Base-by-base conservation (phyloP, 2,888 invertebrate genomes). In the Melolontha melolontha region DNA sequence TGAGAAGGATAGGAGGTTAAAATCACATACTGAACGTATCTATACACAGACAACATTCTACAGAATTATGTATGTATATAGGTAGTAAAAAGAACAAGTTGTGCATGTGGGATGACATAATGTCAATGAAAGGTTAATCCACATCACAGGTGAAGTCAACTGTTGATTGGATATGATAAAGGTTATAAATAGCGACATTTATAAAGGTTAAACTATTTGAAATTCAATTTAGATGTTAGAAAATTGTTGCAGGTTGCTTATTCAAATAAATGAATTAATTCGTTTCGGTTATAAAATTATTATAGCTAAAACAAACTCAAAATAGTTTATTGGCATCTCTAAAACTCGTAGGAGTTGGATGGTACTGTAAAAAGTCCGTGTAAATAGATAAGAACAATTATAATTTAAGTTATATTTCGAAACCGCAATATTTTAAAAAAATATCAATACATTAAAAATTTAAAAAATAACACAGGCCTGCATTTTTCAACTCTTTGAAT, bases 111-210 rank as follows among this genome's bases (percentile, higher is more conserved):
- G 57, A 40, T 57, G 42, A 57, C 27, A 42, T 12, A 57, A 57
- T 57, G 57, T 57, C 57, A 57, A 57, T 57, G 57, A 57, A 57
- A 78, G 78, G 78, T 78, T 77, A 77, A 74, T 71, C 70, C 71
- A 66, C 69, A 71, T 70, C 76, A 76, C 76, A 78, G 75, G 75
- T 78, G 77, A 76, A 75, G 73, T 74, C 71, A 72, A 74, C 70
- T 72, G 70, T 72, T 76, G 74, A 77, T 76, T 76, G 76, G 75
- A 73, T 72, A 74, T 73, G 70, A 67, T 67, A 78, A 78, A 77
- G 77, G 77, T 76, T 74, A 72, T 71, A 74, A 70, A 74, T 70
- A 69, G 71, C 71, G 77, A 75, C 77, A 76, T 77, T 77, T 77
- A 64, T 52, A 77, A 76, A 76, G 75, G 77, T 75, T 73, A 73